Conservation (phyloP, 2,113 vertebrate genomes). For the Mirounga angustirostris region DNA sequence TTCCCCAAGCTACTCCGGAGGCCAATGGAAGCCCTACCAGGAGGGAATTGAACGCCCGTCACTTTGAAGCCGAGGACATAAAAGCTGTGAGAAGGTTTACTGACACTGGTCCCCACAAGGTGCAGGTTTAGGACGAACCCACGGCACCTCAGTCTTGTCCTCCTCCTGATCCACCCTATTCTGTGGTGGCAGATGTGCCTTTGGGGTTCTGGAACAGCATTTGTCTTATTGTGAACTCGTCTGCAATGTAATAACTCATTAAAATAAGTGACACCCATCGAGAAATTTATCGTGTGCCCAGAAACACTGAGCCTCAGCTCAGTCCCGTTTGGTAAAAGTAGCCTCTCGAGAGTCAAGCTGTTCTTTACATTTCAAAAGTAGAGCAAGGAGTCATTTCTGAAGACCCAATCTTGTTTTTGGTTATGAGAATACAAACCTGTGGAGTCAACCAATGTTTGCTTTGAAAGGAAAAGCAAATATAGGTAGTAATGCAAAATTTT, state of each 20-base stretch:
- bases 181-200: rapidly evolving
- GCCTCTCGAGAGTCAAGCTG: rapidly evolving
- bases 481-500: background rate
- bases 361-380: rapidly evolving
- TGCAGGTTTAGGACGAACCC: rapidly evolving
- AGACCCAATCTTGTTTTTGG: rapidly evolving
- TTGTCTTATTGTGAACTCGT: background rate
- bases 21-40: rapidly evolving
- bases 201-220: too few relatives aligned
- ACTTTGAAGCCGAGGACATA: too few relatives aligned
- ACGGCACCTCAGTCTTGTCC: rapidly evolving
- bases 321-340: rapidly evolving
- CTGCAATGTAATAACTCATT: background rate
- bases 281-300: rapidly evolving
- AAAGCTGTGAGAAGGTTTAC: rapidly evolving
- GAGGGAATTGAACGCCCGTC: rapidly evolving
- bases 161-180: too few relatives aligned
- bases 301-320: background rate
- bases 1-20: rapidly evolving
- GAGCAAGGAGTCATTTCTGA: rapidly evolving
- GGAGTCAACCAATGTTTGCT: background rate
- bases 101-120: rapidly evolving
- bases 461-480: background rate
- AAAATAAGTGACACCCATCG: rapidly evolving
- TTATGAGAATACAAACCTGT: too few relatives aligned